Conservation (phyloP, 2,113 vertebrate species). For the Trematocara macrostoma region DNA sequence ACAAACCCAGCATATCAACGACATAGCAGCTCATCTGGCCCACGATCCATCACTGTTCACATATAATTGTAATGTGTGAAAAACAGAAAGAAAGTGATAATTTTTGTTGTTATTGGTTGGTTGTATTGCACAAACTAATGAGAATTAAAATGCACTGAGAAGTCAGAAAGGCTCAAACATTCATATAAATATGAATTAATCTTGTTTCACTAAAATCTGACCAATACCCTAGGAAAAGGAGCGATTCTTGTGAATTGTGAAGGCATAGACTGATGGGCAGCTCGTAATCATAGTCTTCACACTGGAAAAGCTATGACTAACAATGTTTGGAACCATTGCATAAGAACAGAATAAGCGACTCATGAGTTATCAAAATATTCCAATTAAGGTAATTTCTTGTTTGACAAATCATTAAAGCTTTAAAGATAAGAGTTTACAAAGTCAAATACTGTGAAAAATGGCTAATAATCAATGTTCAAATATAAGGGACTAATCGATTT, state of each 20-base stretch:
- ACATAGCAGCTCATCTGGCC: background rate
- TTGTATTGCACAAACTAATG: background rate
- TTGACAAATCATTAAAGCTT: background rate
- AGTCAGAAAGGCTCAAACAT: background rate
- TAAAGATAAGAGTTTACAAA: background rate
- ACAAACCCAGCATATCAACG: background rate
- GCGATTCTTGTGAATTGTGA: background rate
- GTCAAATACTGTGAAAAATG: background rate
- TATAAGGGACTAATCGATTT: accelerated
- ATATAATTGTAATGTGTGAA: background rate
- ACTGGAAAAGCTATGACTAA: background rate
- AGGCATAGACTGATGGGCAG: background rate
- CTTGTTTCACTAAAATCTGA: background rate
- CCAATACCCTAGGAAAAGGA: accelerated
- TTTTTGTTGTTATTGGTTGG: background rate
- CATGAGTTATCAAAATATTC: background rate
- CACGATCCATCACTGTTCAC: background rate
- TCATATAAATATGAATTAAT: background rate
- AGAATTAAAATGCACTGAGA: background rate
- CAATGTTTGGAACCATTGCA: background rate
- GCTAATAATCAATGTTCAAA: background rate
- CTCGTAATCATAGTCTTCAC: background rate
- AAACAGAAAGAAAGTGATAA: background rate
- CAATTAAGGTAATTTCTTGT: background rate
- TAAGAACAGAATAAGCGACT: background rate